A percentile compares a stretch with the other conserved stretches of the same genome.
These are phyloP conservation scores for Recurvirostra avosetta DNA, from an alignment of 2,113 vertebrate species.

Conservation along the genomic window DNA sequence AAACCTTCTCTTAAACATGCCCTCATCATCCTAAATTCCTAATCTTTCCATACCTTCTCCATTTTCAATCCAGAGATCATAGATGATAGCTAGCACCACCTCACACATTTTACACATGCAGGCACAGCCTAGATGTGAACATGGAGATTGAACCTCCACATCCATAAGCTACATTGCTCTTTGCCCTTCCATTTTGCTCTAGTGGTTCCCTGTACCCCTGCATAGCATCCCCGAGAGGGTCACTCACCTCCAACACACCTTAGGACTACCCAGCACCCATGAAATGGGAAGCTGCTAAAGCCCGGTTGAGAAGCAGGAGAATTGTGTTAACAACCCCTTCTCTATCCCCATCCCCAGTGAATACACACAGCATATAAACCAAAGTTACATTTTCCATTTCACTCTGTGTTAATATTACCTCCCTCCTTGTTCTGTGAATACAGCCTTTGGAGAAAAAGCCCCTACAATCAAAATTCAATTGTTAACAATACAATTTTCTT, in stretches of 20 bases:
- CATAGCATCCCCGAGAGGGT: fast-evolving
- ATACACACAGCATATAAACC: background rate
- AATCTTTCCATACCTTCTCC: background rate
- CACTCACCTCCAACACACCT: background rate
- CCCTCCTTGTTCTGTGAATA: background rate
- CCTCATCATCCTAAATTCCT: background rate
- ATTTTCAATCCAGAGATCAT: background rate
- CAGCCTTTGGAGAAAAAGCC: background rate
- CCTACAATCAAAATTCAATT: background rate
- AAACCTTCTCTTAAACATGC: background rate
- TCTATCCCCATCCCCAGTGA: background rate
- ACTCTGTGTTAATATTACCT: too few species aligned
- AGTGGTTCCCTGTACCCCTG: background rate
- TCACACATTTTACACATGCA: fast-evolving
- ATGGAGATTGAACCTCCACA: background rate
- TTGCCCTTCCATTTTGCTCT: background rate
- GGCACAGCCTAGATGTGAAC: background rate
- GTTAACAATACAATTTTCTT: background rate
- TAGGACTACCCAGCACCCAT: background rate
- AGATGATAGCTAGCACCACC: fast-evolving
- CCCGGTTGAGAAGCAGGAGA: background rate
- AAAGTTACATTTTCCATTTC: background rate
- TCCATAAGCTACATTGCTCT: background rate
- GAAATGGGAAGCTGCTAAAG: background rate
- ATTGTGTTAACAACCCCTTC: background rate